phyloP scores from a whole-genome alignment of 2,113 vertebrate genomes.

The Reinhardtius hippoglossoides region DNA sequence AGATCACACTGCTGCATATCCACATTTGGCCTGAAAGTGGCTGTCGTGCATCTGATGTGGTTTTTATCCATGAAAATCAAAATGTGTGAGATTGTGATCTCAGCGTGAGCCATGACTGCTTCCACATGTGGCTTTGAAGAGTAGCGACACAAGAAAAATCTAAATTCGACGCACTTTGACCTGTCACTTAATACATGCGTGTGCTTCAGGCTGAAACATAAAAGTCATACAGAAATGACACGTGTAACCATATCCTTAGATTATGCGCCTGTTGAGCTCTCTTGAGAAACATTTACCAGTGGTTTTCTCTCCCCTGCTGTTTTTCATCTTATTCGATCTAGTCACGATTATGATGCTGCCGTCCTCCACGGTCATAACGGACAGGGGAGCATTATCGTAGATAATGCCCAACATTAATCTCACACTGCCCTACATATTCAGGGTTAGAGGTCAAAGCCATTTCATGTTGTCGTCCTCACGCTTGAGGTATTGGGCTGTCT shows the following conservation, averaged over 20 bases:
- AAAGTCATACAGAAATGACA: slow-evolving; percentile 6
- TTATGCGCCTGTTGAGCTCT: slow-evolving; percentile 15
- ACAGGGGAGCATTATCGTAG: slow-evolving; percentile 53
- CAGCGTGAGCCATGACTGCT: slow-evolving; percentile 20
- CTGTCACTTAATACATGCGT: slow-evolving; percentile 26
- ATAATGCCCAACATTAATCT: slow-evolving; percentile 74
- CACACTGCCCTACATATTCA: slow-evolving; percentile 64
- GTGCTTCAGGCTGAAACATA: slow-evolving; percentile 24
- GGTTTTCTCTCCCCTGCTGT: slow-evolving; percentile 29
- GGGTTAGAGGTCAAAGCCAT: slow-evolving; percentile 63
- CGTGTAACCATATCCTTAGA: slow-evolving; percentile 25
- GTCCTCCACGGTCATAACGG: slow-evolving; percentile 26
- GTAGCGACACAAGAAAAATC: slow-evolving; percentile 14
- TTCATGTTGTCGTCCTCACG: slow-evolving; percentile 52
- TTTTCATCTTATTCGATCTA: slow-evolving; percentile 32
- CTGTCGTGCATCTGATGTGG: slow-evolving; percentile 26
- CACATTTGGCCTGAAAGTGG: slow-evolving; percentile 15
- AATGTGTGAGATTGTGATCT: slow-evolving; percentile 33
- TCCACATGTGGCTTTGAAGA: slow-evolving; percentile 49
- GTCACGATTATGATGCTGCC: slow-evolving; percentile 24
- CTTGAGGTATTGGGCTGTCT: slow-evolving; percentile 29
- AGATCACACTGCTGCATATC: slow-evolving; percentile 10
- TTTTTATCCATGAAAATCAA: slow-evolving; percentile 30
- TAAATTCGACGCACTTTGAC: background rate
- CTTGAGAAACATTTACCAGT: slow-evolving; percentile 1